Evolutionary conservation across 2,888 invertebrate genomes (phyloP).

Genomic region (Lissocephala sabroskyi): DNA sequence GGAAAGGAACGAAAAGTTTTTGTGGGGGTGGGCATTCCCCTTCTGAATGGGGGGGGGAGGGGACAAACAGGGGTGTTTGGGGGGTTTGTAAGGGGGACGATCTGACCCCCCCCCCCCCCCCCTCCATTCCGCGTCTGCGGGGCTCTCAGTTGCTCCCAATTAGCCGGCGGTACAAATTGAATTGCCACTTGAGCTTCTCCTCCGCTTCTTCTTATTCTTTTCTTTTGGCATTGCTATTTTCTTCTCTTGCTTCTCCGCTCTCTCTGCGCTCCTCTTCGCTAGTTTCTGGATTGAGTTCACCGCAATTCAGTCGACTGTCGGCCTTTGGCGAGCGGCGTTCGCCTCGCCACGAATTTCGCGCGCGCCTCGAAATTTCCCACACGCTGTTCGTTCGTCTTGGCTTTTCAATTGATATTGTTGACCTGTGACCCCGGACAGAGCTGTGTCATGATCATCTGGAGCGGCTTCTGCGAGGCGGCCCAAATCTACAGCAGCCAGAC

Average conservation of each 20-base stretch:
- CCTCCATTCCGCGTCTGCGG: slow-evolving; percentile 15
- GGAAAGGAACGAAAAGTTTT: no score
- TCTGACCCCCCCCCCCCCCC: slow-evolving; percentile 6
- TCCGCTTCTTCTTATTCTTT: slow-evolving; percentile 11
- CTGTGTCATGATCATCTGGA: slow-evolving; percentile 70
- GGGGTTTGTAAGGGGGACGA: no score
- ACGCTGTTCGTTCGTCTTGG: background rate
- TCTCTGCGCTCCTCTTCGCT: background rate
- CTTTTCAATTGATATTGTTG: background rate
- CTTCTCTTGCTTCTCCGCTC: slow-evolving; percentile 8
- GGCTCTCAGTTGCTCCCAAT: slow-evolving; percentile 52
- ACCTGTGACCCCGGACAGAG: background rate
- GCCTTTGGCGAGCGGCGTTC: slow-evolving; percentile 31
- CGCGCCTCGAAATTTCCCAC: background rate
- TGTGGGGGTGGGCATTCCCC: no score
- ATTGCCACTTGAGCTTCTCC: slow-evolving; percentile 41
- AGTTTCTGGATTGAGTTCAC: no score
- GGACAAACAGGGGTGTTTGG: no score
- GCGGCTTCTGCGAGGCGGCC: slow-evolving; percentile 71
- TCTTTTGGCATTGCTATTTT: slow-evolving; percentile 19
- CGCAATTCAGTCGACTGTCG: slow-evolving; percentile 47
- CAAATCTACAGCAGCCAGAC: slow-evolving; percentile 70
- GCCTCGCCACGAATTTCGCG: slow-evolving; percentile 23
- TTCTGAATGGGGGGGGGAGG: no score
- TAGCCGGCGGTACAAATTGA: slow-evolving; percentile 50